A percentile compares a stretch with the other conserved stretches of the same genome.
Conservation (phyloP, 1,140 invertebrate genomes). For the Nasonia vitripennis region DNA sequence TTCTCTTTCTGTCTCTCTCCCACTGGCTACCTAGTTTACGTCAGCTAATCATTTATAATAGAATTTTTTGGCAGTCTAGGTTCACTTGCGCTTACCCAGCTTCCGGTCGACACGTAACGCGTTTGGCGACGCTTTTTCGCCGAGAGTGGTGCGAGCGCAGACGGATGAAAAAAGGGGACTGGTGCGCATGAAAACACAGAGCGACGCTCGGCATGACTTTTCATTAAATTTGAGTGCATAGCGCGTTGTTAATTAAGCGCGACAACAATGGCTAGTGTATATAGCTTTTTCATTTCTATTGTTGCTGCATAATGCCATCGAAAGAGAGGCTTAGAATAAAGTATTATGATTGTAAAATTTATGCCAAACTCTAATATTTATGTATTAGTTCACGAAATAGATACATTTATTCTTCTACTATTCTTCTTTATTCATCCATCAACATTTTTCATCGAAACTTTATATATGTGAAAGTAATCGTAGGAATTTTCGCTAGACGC, state of each 20-base stretch:
- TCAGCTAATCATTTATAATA: constrained; percentile 33
- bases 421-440: no score
- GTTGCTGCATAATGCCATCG: neutral
- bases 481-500: no score
- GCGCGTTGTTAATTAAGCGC: neutral
- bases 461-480: no score
- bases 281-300: neutral
- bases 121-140: constrained; percentile 8
- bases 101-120: constrained; percentile 23
- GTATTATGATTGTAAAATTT: no score
- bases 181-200: neutral
- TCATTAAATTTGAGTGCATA: neutral
- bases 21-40: neutral
- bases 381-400: no score
- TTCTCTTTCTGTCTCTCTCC: neutral
- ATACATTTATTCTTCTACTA: no score
- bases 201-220: neutral
- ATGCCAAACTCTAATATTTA: no score
- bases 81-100: neutral
- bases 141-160: neutral
- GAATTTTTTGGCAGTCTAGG: constrained; percentile 26
- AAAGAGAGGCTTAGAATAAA: no score
- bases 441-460: no score
- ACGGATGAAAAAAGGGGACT: neutral
- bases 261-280: neutral